phyloP scores from a whole-genome alignment of 2,888 invertebrate species.

The Rhogogaster chlorosoma region DNA sequence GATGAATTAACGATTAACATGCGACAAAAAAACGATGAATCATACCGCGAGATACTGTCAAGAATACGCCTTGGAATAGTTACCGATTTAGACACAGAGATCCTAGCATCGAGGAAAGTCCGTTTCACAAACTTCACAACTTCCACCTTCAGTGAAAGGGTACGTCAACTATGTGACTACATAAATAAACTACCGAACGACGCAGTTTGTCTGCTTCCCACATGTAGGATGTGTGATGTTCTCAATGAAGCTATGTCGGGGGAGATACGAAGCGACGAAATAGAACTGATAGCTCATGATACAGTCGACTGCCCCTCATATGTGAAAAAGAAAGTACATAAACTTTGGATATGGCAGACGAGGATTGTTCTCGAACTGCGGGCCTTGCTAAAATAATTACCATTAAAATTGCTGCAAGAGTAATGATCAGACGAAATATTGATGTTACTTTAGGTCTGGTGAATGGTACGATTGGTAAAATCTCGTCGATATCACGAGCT shows the following conservation, averaged over 20 bases:
- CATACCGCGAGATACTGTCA: slow-evolving; percentile 62
- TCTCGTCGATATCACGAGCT: slow-evolving; percentile 51
- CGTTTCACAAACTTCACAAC: slow-evolving; percentile 39
- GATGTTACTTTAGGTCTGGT: slow-evolving; percentile 61
- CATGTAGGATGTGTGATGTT: slow-evolving; percentile 57
- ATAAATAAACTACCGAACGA: slow-evolving; percentile 60
- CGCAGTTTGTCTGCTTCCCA: slow-evolving; percentile 60
- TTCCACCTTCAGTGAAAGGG: slow-evolving; percentile 52
- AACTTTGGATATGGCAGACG: neutral
- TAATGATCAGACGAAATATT: slow-evolving; percentile 64
- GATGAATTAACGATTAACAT: slow-evolving; percentile 67
- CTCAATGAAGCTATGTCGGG: slow-evolving; percentile 59
- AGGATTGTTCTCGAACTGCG: slow-evolving; percentile 53
- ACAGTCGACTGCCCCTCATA: slow-evolving; percentile 56
- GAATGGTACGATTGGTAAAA: slow-evolving; percentile 60
- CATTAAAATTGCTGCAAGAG: slow-evolving; percentile 59
- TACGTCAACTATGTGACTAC: slow-evolving; percentile 60
- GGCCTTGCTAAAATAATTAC: slow-evolving; percentile 60
- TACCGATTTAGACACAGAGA: slow-evolving; percentile 40
- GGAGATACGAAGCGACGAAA: slow-evolving; percentile 55
- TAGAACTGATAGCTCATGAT: slow-evolving; percentile 59
- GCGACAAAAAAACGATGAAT: slow-evolving; percentile 60
- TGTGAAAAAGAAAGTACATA: slow-evolving; percentile 53
- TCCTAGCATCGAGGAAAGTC: slow-evolving; percentile 52
- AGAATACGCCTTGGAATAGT: slow-evolving; percentile 29